phyloP scores from a whole-genome alignment of 2,113 vertebrate species.

The Salminus brasiliensis region DNA sequence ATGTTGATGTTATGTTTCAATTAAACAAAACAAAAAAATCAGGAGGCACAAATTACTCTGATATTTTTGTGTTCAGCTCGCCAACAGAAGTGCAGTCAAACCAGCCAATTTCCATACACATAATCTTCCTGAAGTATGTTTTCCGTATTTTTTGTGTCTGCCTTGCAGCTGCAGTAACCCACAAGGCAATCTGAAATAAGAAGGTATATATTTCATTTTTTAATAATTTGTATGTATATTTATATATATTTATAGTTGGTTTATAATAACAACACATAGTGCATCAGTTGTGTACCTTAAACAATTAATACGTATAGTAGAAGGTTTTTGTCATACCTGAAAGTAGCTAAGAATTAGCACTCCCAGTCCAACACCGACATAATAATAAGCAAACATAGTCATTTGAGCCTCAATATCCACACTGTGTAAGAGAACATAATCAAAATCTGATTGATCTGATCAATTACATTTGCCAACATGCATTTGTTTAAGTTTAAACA shows the following conservation, averaged over 20 bases:
- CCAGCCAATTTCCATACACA: conserved; percentile 82
- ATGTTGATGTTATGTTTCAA: not conserved
- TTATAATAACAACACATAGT: too few relatives aligned
- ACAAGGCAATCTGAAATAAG: conserved; percentile 69
- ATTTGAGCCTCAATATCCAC: conserved; percentile 75
- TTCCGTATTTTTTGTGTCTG: conserved; percentile 73
- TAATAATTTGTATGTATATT: too few relatives aligned
- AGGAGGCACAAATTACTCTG: conserved; percentile 68
- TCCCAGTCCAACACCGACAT: conserved; percentile 71
- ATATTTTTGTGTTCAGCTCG: conserved; percentile 79
- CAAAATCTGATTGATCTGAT: not conserved
- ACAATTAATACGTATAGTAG: not conserved
- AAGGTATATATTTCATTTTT: not conserved
- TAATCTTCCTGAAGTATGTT: conserved; percentile 75
- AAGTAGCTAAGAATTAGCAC: conserved; percentile 75
- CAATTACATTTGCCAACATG: too few relatives aligned
- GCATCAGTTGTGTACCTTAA: not conserved
- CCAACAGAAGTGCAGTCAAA: conserved; percentile 80
- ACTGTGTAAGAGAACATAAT: conserved; percentile 60
- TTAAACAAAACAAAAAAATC: not conserved
- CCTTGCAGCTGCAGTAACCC: conserved; percentile 72
- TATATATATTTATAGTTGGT: too few relatives aligned
- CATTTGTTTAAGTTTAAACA: not conserved
- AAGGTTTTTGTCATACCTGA: conserved; percentile 65
- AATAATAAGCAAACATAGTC: conserved; percentile 78